Evolutionary conservation across 2,888 invertebrate species (phyloP).

Genomic region (Capitulum mitella): DNA sequence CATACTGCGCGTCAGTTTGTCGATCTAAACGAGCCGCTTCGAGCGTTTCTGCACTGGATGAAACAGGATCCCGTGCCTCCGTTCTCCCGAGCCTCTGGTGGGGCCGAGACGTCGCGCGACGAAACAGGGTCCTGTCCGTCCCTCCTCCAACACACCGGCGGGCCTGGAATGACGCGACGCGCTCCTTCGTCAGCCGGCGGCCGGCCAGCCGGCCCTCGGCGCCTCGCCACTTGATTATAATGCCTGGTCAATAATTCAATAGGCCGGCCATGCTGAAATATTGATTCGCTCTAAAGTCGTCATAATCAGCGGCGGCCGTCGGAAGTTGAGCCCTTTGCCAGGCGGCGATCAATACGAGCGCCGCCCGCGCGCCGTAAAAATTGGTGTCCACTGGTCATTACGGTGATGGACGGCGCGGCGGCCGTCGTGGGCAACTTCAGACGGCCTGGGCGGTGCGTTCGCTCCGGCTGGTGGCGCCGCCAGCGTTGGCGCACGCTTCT

Average conservation of each 20-base stretch:
- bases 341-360: background rate
- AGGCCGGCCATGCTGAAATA: slow-evolving; percentile 14
- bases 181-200: background rate
- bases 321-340: slow-evolving; percentile 1
- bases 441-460: background rate
- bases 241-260: slow-evolving; percentile 23
- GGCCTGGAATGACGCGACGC: no score
- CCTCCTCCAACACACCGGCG: no score
- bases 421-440: background rate
- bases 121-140: no score
- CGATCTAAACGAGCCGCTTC: no score
- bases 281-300: slow-evolving; percentile 3
- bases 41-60: no score
- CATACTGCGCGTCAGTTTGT: no score
- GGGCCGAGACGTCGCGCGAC: no score
- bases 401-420: background rate
- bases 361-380: background rate
- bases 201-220: background rate
- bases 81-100: no score
- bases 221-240: slow-evolving; percentile 12
- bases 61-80: no score
- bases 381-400: background rate
- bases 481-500: background rate
- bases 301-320: background rate
- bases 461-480: background rate